phyloP scores from a whole-genome alignment of 2,113 vertebrate genomes.

The Microcebus ravelobensis region DNA sequence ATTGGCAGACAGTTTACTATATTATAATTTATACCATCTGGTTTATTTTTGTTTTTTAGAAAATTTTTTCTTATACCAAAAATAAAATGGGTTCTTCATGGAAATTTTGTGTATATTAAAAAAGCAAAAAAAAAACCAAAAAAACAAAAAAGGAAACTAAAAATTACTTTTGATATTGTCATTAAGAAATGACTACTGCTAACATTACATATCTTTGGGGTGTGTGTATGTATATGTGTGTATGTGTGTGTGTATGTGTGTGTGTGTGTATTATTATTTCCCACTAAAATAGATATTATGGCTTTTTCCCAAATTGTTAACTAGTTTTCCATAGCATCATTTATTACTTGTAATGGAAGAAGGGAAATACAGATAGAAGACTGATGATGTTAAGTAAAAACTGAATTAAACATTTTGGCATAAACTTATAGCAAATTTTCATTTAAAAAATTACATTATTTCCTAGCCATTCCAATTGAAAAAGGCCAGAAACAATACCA shows the following conservation, averaged over 20 bases:
- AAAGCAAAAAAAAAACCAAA: not conserved
- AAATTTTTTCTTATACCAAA: constrained; percentile 51
- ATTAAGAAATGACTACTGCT: not conserved
- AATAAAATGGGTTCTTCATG: constrained; percentile 47
- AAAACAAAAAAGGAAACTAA: constrained; percentile 14
- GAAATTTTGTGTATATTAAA: constrained; percentile 60
- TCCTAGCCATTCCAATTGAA: not conserved
- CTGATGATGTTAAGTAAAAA: constrained; percentile 17
- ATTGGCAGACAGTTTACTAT: constrained; percentile 62
- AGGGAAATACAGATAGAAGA: not conserved
- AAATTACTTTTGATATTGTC: constrained; percentile 45
- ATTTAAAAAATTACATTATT: not conserved
- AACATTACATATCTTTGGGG: not conserved
- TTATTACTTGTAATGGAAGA: constrained; percentile 45
- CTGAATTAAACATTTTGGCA: not conserved
- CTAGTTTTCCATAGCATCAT: constrained; percentile 21
- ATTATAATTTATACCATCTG: constrained; percentile 75
- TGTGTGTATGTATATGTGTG: not conserved
- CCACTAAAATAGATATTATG: not conserved
- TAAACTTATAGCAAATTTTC: not conserved
- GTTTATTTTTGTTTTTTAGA: constrained; percentile 72
- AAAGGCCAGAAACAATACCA: not conserved
- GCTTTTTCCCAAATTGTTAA: not conserved
- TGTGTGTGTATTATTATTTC: not conserved
- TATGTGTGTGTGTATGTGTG: too few relatives aligned